Evolutionary conservation across 2,797 vertebrate genomes (phyloP), one percentile per base, ranked within the genome.

Genomic region (Euthynnus affinis): DNA sequence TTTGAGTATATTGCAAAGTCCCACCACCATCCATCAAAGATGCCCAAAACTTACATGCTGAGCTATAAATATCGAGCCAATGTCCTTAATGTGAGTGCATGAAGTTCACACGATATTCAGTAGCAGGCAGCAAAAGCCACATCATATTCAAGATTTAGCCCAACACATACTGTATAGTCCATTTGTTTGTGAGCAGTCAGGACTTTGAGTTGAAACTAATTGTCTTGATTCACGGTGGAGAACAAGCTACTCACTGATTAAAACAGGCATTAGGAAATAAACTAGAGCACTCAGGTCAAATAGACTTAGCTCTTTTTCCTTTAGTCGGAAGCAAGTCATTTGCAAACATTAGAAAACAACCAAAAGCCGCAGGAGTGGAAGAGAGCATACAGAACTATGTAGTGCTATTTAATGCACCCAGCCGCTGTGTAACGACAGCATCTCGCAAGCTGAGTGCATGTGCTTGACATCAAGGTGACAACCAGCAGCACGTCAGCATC

Each of bases 221-320:
- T 84, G 73, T 71, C 58, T 71, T 83, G 71, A 88, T 86, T 78
- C 83, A 83, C n/a, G 12, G 51, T 25, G 49, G 42, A 62, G 78
- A 83, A 73, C 32, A 34, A 46, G 52, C 58, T 58, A 29, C 61
- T 75, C 9, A 8, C 76, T 85, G 76, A 85, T 86, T 83, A 89
- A 80, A 86, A 76, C 56, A 57, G 37, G 52, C 81, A 87, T 66
- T 62, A 61, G 61, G 77, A 76, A 79, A 70, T 70, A 67, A 74
- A 74, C 56, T 59, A 18, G 22, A 74, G 71, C 0, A 25, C 67
- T 55, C 2, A 6, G 75, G 68, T 86, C 74, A 87, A 77, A 77
- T 59, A 1, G 51, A 76, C 25, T 55, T 56, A 15, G 18, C 22
- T 20, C 4, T 34, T 56, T 32, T 17, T 18, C 58, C 52, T 51